Base-by-base conservation (phyloP, 2,888 invertebrate genomes). In the Stenodema calcarata region DNA sequence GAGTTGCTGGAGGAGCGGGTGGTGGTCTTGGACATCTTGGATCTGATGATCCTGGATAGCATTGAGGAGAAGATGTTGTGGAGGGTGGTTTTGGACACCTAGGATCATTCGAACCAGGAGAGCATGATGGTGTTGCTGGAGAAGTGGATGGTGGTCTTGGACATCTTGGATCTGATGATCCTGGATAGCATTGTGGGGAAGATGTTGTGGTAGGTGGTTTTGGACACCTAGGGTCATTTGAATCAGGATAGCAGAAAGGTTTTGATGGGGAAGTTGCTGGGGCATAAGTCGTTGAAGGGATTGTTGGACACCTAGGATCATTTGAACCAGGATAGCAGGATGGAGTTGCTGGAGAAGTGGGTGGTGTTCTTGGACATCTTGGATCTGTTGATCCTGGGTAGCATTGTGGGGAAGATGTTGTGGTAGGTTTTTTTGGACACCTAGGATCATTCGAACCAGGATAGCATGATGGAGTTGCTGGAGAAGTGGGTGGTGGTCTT, bases 181-280 rank as follows among this genome's bases (percentile, higher is more conserved):
- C 84, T 28, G 76, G 84, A 44, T 75, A 73, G 28, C 84, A 84
- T 3, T 14, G 62, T 23, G 88, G 88, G 0, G 70, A 75, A 4
- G 86, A 73, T 91, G 92, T 89, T 92, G 92, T 89, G 91, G 92
- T 82, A 91, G 88, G 90, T 0, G 90, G 90, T n/a, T n/a, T n/a
- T 62, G 87, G 88, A 0, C 90, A 85, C 18, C 18, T 88, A 0
- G 42, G 42, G 42, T 42, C 42, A 42, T 92, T 91, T 88, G 92
- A 91, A 90, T 88, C 90, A 92, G 54, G 18, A 4, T 89, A 89
- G 50, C 86, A 90, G n/a, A n/a, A n/a, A n/a, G n/a, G n/a, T n/a
- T n/a, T n/a, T n/a, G n/a, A n/a, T n/a, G n/a, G n/a, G n/a, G n/a
- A n/a, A n/a, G n/a, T n/a, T 1, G 79, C 62, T 3, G 85, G 84